Evolutionary conservation across 1,140 invertebrate species (phyloP).

Genomic region (Cataglyphis hispanica): DNA sequence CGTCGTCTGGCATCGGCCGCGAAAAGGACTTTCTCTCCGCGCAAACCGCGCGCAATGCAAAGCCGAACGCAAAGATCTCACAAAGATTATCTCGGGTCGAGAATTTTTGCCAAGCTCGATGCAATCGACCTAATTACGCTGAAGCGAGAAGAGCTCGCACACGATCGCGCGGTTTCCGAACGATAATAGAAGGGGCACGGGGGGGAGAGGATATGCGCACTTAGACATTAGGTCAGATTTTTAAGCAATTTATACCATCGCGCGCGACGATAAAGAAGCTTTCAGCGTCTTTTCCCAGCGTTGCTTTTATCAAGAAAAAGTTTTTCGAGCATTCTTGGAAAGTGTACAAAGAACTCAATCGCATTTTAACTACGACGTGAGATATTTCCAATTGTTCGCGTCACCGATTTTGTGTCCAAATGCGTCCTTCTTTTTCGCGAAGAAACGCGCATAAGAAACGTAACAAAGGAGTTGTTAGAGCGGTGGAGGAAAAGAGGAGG

Average conservation of each 20-base stretch:
- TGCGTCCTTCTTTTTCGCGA: background rate
- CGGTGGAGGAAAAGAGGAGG: background rate
- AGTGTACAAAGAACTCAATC: background rate
- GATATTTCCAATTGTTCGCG: background rate
- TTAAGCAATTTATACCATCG: conserved; percentile 7
- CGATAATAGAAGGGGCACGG: background rate
- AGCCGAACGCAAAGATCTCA: conserved; percentile 4
- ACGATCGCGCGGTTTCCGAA: conserved; percentile 6
- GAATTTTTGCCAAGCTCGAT: conserved; percentile 26
- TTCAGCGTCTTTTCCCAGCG: background rate
- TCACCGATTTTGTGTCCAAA: background rate
- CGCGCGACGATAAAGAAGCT: background rate
- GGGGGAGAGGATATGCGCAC: background rate
- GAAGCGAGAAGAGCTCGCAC: background rate
- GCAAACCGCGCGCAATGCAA: background rate
- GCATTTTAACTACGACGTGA: background rate
- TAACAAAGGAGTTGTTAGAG: background rate
- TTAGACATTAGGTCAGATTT: conserved; percentile 7
- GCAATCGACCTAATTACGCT: conserved; percentile 24
- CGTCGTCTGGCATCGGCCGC: background rate
- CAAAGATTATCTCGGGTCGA: background rate
- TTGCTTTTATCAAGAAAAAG: background rate
- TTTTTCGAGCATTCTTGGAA: background rate
- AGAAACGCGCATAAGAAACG: background rate
- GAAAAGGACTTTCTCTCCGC: background rate